These are phyloP conservation scores for Epinotia nisella DNA, from an alignment of 2,888 invertebrate genomes.

Conservation along the genomic window DNA sequence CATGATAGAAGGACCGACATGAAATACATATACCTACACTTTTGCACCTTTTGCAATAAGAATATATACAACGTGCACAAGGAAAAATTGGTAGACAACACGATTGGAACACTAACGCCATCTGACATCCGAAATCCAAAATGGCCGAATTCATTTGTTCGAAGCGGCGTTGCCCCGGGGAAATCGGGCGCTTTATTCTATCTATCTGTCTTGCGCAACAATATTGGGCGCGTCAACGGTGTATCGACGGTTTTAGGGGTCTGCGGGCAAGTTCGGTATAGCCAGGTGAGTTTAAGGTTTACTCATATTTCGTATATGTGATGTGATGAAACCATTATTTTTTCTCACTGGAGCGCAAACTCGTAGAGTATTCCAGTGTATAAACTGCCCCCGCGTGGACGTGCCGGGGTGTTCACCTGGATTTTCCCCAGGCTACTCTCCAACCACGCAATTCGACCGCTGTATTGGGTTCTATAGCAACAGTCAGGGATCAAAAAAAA, in stretches of 20 bases:
- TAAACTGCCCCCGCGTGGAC: too few relatives aligned
- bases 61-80: not conserved
- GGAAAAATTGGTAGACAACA: not conserved
- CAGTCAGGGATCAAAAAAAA: too few relatives aligned
- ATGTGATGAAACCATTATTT: not conserved
- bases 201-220: conserved; percentile 58
- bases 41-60: not conserved
- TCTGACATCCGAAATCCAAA: conserved; percentile 32
- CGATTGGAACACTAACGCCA: conserved; percentile 17
- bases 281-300: not conserved
- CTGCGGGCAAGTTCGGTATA: not conserved
- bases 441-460: too few relatives aligned
- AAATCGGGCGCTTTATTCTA: conserved; percentile 51
- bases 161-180: conserved; percentile 50
- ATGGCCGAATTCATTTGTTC: conserved; percentile 45
- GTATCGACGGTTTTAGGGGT: conserved; percentile 28
- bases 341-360: too few relatives aligned
- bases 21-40: not conserved
- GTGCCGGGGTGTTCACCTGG: too few relatives aligned
- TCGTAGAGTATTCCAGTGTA: too few relatives aligned
- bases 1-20: too few relatives aligned
- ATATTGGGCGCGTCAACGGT: conserved; percentile 52
- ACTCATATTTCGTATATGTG: not conserved
- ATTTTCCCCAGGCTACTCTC: too few relatives aligned
- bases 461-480: too few relatives aligned